These are phyloP conservation scores for Diachasma alloeum DNA, from an alignment of 1,140 invertebrate species.

Conservation along the genomic window DNA sequence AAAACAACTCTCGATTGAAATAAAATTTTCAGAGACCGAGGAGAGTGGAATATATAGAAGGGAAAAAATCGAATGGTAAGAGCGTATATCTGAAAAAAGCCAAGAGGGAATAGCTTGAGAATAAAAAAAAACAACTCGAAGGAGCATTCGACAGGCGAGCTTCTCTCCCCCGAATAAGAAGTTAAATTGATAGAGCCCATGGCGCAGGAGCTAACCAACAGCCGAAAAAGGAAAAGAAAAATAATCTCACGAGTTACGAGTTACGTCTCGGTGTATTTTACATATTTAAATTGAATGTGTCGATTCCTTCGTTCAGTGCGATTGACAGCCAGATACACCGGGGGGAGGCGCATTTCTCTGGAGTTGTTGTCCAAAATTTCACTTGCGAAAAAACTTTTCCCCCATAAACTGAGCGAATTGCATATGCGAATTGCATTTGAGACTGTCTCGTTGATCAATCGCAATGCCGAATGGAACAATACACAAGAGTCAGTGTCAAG, in stretches of 20 bases:
- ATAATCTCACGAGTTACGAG: slow-evolving; percentile 28
- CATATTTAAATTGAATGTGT: slow-evolving; percentile 60
- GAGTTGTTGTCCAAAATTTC: not conserved
- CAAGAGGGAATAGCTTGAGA: not conserved
- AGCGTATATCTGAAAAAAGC: not conserved
- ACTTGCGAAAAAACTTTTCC: not conserved
- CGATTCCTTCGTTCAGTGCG: slow-evolving; percentile 45
- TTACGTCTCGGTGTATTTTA: slow-evolving; percentile 50
- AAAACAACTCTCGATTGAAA: slow-evolving; percentile 29
- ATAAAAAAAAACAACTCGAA: slow-evolving; percentile 30
- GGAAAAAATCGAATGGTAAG: not conserved
- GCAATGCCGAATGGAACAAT: not conserved
- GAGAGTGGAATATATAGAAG: not conserved
- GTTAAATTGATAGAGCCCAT: slow-evolving; percentile 51
- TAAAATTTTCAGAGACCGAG: slow-evolving; percentile 22
- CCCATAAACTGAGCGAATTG: no score
- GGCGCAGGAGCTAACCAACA: not conserved
- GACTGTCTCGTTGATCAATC: not conserved
- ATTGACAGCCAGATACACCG: slow-evolving; percentile 43
- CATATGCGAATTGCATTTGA: not conserved
- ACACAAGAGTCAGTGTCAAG: not conserved
- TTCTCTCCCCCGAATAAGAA: slow-evolving; percentile 41
- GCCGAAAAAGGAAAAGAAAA: slow-evolving; percentile 7
- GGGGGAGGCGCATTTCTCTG: not conserved
- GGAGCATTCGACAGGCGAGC: slow-evolving; percentile 38